A percentile compares a stretch with the other conserved stretches of the same genome.
phyloP scores from a whole-genome alignment of 2,113 vertebrate genomes.

The Microtus richardsoni region DNA sequence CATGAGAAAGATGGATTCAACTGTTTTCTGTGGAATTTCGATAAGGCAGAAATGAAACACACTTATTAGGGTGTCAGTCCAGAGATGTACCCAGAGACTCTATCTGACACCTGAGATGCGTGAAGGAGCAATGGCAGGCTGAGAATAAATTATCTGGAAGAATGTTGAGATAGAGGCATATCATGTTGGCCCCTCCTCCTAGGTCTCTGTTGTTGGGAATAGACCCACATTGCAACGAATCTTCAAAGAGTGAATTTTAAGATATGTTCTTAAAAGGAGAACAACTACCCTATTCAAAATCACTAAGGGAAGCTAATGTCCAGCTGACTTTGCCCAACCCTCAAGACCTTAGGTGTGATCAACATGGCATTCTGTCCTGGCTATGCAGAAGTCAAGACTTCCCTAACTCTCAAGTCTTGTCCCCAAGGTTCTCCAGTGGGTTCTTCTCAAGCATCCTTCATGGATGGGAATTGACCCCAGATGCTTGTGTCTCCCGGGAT shows the following conservation, averaged over 20 bases:
- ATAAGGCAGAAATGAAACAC: slow-evolving; percentile 58
- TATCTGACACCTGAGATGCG: background rate
- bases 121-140: background rate
- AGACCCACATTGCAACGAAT: accelerated
- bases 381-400: accelerated
- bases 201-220: background rate
- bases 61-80: background rate
- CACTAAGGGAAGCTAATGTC: background rate
- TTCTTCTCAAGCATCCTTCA: background rate
- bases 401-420: accelerated
- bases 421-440: accelerated
- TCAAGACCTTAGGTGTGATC: too few species aligned
- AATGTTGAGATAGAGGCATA: accelerated
- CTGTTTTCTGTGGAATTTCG: slow-evolving; percentile 46
- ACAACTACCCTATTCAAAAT: background rate
- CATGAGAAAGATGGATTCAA: slow-evolving; percentile 45
- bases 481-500: accelerated
- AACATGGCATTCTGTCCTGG: accelerated
- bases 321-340: too few species aligned
- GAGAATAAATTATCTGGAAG: background rate
- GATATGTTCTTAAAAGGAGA: background rate
- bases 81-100: background rate
- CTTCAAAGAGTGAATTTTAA: background rate
- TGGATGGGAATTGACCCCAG: accelerated
- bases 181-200: accelerated